phyloP scores from a whole-genome alignment of 2,113 vertebrate species.

The Ifrita kowaldi region DNA sequence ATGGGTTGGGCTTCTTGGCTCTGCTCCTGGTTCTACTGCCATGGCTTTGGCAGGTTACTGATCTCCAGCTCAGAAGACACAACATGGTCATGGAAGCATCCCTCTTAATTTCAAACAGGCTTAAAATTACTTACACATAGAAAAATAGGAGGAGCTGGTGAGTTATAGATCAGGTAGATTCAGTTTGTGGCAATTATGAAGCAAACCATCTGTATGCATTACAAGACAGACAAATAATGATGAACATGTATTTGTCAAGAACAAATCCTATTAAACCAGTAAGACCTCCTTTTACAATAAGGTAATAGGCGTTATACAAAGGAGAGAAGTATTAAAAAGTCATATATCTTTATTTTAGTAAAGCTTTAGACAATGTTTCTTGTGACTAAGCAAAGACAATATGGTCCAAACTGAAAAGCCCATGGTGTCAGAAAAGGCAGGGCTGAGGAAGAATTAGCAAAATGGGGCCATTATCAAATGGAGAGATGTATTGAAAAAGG shows the following conservation, averaged over 20 bases:
- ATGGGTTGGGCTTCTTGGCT: neutral
- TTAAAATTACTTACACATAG: neutral
- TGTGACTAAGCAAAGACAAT: neutral
- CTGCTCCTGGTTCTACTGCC: neutral
- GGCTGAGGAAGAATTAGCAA: neutral
- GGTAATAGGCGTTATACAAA: neutral
- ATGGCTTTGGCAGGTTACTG: neutral
- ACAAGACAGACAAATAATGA: neutral
- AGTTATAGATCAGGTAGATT: neutral
- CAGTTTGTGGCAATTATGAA: neutral
- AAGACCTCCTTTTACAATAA: neutral
- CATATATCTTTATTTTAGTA: neutral
- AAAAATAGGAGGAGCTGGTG: neutral
- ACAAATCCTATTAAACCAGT: neutral
- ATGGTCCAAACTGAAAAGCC: neutral
- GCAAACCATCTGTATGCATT: neutral
- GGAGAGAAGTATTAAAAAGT: neutral
- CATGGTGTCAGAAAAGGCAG: neutral
- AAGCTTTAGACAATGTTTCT: neutral
- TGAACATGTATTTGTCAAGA: neutral
- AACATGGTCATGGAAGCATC: neutral
- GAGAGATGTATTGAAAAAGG: neutral
- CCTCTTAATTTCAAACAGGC: neutral
- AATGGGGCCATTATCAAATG: neutral
- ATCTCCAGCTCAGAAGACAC: neutral